Base-by-base conservation (phyloP, 2,113 vertebrate species). In the Cygnus atratus region DNA sequence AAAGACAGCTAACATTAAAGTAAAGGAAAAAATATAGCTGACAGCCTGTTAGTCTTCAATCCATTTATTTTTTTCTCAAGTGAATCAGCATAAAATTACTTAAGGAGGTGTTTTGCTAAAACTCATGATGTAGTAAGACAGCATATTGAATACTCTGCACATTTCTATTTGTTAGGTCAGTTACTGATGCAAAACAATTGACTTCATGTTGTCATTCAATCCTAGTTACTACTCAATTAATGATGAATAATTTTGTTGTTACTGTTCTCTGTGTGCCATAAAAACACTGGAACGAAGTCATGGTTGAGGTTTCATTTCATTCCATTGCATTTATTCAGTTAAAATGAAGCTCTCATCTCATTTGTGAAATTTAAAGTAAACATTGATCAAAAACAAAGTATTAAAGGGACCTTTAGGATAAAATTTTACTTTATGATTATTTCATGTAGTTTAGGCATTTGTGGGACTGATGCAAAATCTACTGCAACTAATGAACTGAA, bases 1-100 rank as follows among this genome's bases (percentile, higher is more conserved):
- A 80, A 80, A 55, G 15, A 59, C 1, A 41, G 6, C 1, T 91
- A 94, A 76, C 52, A 2, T 68, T 80, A 52, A 76, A 84, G 37
- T 28, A 46, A 80, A 44, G 35, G 35, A n/a, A 86, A 50, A 88
- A 88, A 84, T n/a, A 5, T 20, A 43, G 72, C 71, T 95, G 74
- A 79, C 54, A 95, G 9, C 12, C 46, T 83, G 18, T 20, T 97
- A 84, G 52, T 71, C 58, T 96, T 93, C 81, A 76, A 57, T 81
- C 41, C 70, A 31, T 61, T 73, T n/a, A n/a, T 65, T 92, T 18
- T 58, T 95, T 90, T 84, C 61, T 46, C 50, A 78, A 68, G 57
- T 74, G 61, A 87, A 74, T 72, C 44, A 76, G 29, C 18, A 54
- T 29, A 86, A 79, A 91, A 90, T 87, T 91, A 88, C 24, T 86